Base-by-base conservation (phyloP, 2,888 invertebrate genomes). In the Dasypogon diadema region DNA sequence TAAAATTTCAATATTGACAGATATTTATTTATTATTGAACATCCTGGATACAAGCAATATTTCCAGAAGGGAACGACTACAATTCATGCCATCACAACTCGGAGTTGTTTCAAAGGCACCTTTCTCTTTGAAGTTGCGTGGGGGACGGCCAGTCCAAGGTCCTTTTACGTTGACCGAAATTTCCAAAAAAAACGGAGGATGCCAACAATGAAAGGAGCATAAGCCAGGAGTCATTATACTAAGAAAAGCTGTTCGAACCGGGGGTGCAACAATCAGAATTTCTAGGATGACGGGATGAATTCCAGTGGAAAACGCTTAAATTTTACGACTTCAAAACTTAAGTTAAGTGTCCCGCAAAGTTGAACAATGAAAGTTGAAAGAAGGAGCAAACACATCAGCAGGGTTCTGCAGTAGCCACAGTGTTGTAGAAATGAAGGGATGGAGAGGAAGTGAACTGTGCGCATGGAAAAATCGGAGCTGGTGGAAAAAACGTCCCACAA, bases 341-440 rank as follows among this genome's bases (percentile, higher is more conserved):
- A 77, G 77, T 77, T 77, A 77, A 77, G 77, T 77, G 77, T 77
- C 77, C 74, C 74, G 77, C 77, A 77, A 77, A 77, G 74, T 77
- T 77, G 77, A 77, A 75, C 77, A 77, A 77, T 77, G 77, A 77
- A 77, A 76, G 74, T 68, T 34, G 30, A 70, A 60, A 54, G 75
- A 77, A 26, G 70, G 74, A 60, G 54, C 68, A 51, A 37, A 54
- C 58, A 54, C 21, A 60, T 12, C 26, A 16, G 54, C 70, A 21
- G n/a, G 70, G 70, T 54, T 30, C 70, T 70, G 70, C 70, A 70
- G 54, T 54, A 34, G 34, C 70, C 22, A 18, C 30, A 56, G 54
- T 26, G 24, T 16, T 18, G 60, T 26, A 56, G 12, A 56, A 24
- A 56, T 26, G 12, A 5, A 56, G n/a, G 65, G 24, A 16, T 14